Conservation (phyloP, 2,888 invertebrate genomes). For the Lepidocyrtoides sp. region DNA sequence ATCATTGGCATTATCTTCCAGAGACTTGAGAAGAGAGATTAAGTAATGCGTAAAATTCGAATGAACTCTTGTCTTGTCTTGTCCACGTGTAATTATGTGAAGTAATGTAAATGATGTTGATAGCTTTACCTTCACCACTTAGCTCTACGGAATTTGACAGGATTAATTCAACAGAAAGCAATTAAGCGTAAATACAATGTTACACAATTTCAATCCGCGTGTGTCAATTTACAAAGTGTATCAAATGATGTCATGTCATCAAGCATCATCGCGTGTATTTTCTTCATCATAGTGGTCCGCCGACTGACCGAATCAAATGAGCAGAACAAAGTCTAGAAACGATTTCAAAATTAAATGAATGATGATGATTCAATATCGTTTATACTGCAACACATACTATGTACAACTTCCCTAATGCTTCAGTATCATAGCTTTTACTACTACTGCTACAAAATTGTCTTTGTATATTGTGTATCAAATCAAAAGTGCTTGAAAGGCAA, state of each 20-base stretch:
- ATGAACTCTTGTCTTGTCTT: too few relatives aligned
- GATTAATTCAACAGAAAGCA: slow-evolving; percentile 13
- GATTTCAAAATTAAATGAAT: not conserved
- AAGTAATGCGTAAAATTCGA: too few relatives aligned
- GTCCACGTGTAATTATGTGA: too few relatives aligned
- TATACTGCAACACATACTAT: not conserved
- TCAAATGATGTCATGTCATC: not conserved
- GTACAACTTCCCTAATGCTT: too few relatives aligned
- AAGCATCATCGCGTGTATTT: too few relatives aligned
- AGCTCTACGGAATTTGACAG: not conserved
- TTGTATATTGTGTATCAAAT: too few relatives aligned
- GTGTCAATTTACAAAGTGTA: not conserved
- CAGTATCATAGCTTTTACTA: too few relatives aligned
- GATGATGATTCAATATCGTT: not conserved
- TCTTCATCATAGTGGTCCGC: not conserved
- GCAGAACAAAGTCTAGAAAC: not conserved
- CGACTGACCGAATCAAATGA: not conserved
- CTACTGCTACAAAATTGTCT: too few relatives aligned
- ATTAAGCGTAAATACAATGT: slow-evolving; percentile 18
- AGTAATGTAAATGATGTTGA: too few relatives aligned
- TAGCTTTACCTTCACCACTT: not conserved
- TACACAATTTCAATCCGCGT: slow-evolving; percentile 3
- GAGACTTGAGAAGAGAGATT: too few relatives aligned
- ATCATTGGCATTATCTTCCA: too few relatives aligned
- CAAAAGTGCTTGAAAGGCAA: too few relatives aligned